Evolutionary conservation across 1,140 invertebrate genomes (phyloP), one percentile per base, ranked within the genome.

Genomic region (Dendroctonus ponderosae): DNA sequence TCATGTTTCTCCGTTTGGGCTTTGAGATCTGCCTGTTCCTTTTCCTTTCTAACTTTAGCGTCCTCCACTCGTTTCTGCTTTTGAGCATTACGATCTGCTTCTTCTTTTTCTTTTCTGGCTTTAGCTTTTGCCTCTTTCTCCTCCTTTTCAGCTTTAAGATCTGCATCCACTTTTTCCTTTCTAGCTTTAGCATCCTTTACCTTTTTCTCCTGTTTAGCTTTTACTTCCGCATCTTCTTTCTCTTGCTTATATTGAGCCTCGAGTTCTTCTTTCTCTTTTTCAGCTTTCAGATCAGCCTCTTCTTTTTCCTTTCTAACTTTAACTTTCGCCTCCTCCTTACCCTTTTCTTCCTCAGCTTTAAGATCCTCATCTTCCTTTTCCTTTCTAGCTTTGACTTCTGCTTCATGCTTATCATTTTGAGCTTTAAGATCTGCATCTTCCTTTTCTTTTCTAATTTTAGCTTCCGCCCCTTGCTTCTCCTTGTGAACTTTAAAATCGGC

Each of bases 271-370:
- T 71, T 46, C 58, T 59, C 66, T 70, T 61, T 73, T 53, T 39
- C 70, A 26, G 50, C 68, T 70, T 61, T 74, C 68, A 26, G 66
- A 69, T 46, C 66, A 53, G 50, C 38, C 69, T 70, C 67, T 68
- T 72, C 67, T 60, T 74, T 64, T 51, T 71, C 71, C 52, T 50
- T 70, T 52, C 71, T 68, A 73, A 49, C 26, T 67, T 71, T 68
- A 60, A 53, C 62, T 72, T 72, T 60, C 11, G 49, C 49, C 14
- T 67, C 65, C 38, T 60, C 40, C 26, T 60, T 54, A 11, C 66
- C 65, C 59, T 67, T 57, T 64, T 70, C 57, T 62, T 73, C 60
- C 37, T 70, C 42, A 5, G 11, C 5, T 41, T 52, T 52, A 9
- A 6, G 11, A 37, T 67, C 43, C n/a, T 26, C 54, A 52, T 42